Base-by-base conservation (phyloP, 2,113 vertebrate species). In the Carassius gibelio region DNA sequence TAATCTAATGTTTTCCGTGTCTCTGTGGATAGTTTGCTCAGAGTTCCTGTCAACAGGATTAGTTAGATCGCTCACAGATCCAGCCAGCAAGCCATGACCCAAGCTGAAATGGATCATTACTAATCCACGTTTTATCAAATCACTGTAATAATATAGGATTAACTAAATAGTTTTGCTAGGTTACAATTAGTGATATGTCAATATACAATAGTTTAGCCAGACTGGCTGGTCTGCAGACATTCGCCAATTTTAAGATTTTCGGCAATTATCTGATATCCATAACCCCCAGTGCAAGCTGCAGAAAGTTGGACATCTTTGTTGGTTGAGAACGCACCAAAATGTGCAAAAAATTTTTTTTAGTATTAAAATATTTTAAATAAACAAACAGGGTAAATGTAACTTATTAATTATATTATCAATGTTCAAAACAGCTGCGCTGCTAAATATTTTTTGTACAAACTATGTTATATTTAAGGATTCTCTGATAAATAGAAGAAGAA, bases 1-100 rank as follows among this genome's bases (percentile, higher is more conserved):
- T 84, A 76, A 84, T 84, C 71, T 87, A 59, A 81, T 76, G 77
- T 84, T 87, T 87, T 36, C 7, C 14, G 38, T 82, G 26, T 38
- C 36, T 82, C 75, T 76, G 75, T 80, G 26, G 26, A 84, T 77
- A 21, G 61, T 71, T 66, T 36, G 17, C 50, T 83, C 61, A 42
- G 45, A 14, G 80, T 55, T 82, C 0, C 1, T 52, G 45, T 79
- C 42, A 38, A 80, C 82, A 87, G 74, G 10, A 55, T 64, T 77
- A n/a, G 42, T 52, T 23, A n/a, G 62, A 34, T 74, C 10, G 9
- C 52, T 84, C 19, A 34, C 19, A 64, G 61, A 64, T 77, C 38
- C 21, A 48, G 78, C 0, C 78, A 21, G 8, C 69, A 59, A 81
- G 4, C 69, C 23, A 68, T 89, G 36, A 6, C 75, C 52, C 50